Conservation (phyloP, 2,797 vertebrate genomes). For the Pogonophryne albipinna region DNA sequence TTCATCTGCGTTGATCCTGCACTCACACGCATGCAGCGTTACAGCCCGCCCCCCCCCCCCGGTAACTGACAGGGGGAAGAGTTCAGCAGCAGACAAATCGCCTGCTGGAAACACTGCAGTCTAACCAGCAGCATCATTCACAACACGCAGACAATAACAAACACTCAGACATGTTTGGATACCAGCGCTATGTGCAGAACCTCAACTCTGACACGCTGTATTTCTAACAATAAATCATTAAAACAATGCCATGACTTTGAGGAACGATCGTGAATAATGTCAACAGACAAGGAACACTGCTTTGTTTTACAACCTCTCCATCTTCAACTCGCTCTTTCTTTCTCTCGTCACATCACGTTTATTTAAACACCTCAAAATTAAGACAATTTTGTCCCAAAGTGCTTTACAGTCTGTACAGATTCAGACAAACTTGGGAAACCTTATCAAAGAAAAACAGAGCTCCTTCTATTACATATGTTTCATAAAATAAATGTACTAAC, state of each 20-base stretch:
- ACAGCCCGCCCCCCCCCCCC: background rate
- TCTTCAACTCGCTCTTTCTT: slow-evolving; percentile 5
- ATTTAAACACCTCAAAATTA: slow-evolving; percentile 21
- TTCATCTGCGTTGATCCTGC: slow-evolving; percentile 31
- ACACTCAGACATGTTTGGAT: slow-evolving; percentile 4
- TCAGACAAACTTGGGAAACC: background rate
- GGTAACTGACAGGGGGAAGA: slow-evolving; percentile 23
- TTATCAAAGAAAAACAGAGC: slow-evolving; percentile 11
- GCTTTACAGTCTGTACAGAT: too few relatives aligned
- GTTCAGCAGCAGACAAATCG: slow-evolving; percentile 63
- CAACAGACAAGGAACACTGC: slow-evolving; percentile 24
- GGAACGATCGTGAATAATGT: slow-evolving; percentile 24
- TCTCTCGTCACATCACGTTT: slow-evolving; percentile 15
- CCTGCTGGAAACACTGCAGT: slow-evolving; percentile 32
- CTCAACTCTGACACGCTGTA: slow-evolving; percentile 4
- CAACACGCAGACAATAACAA: slow-evolving; percentile 8
- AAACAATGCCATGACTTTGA: background rate
- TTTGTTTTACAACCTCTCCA: slow-evolving; percentile 17
- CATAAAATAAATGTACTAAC: background rate
- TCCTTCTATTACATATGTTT: background rate
- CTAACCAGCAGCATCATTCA: background rate
- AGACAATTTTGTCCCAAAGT: slow-evolving; percentile 13
- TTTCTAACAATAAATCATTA: slow-evolving; percentile 26
- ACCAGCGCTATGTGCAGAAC: background rate
- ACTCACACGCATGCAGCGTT: slow-evolving; percentile 19